Percentiles rank a stretch among this genome's conserved stretches.
Evolutionary conservation across 2,113 vertebrate genomes (phyloP).

Genomic region (Pomatostomus ruficeps): DNA sequence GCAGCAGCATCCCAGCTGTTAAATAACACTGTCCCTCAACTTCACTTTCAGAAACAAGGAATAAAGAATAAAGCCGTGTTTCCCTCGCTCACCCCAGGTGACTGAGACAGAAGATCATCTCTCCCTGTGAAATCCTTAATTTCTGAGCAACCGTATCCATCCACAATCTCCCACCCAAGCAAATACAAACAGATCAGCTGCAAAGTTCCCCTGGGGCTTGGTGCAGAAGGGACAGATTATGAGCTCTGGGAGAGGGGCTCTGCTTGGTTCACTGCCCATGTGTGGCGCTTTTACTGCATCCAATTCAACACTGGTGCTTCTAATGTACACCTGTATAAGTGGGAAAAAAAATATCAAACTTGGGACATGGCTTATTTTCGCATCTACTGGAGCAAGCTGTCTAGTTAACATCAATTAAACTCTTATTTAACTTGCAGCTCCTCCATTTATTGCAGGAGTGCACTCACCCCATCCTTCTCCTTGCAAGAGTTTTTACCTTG

Average conservation of each 20-base stretch:
- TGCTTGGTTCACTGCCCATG: neutral
- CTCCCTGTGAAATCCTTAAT: neutral
- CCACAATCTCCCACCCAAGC: neutral
- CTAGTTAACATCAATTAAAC: neutral
- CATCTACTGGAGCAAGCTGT: neutral
- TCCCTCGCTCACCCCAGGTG: rapidly evolving
- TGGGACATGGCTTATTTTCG: neutral
- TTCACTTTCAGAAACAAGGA: neutral
- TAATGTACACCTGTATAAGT: neutral
- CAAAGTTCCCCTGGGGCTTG: neutral
- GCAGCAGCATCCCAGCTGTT: neutral
- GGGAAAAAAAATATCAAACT: neutral
- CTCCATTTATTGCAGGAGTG: neutral
- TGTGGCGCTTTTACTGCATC: neutral
- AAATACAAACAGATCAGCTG: neutral
- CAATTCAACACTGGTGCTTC: neutral
- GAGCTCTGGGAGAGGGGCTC: neutral
- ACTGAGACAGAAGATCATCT: neutral
- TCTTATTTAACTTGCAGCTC: neutral
- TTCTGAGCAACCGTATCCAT: neutral
- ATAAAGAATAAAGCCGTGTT: neutral
- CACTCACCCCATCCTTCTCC: neutral
- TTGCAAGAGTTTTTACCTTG: neutral
- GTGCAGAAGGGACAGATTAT: neutral
- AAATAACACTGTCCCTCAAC: neutral